A percentile compares a stretch with the other conserved stretches of the same genome.
Conservation (phyloP, 2,113 vertebrate species). For the Mustelus asterias region DNA sequence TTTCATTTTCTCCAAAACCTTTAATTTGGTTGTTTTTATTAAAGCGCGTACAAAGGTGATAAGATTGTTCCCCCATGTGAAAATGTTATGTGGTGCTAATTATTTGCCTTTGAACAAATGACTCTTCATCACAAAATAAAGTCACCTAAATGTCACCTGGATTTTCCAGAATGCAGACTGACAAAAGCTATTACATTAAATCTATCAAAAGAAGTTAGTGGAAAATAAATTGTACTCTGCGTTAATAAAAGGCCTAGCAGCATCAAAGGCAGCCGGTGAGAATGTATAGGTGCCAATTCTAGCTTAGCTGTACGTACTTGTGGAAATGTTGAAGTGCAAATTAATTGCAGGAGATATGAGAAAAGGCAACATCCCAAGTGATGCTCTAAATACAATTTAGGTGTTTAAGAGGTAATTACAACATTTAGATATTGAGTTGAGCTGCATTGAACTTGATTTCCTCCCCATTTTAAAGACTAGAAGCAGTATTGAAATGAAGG, state of each 20-base stretch:
- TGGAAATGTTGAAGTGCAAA: neutral
- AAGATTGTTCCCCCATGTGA: neutral
- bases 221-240: neutral
- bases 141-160: neutral
- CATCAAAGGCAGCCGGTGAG: neutral
- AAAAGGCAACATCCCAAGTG: neutral
- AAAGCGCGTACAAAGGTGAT: neutral
- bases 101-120: constrained; percentile 25
- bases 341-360: neutral
- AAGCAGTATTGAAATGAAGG: neutral
- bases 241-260: neutral
- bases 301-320: neutral
- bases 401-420: neutral
- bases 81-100: constrained; percentile 23
- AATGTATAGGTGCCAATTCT: neutral
- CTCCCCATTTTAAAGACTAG: neutral
- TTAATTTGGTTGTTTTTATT: constrained; percentile 3
- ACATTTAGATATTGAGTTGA: neutral
- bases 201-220: neutral
- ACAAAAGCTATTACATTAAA: constrained; percentile 21
- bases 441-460: neutral
- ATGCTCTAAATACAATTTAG: neutral
- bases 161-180: neutral
- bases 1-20: constrained; percentile 1
- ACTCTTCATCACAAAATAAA: neutral